Percentiles rank a stretch among this genome's conserved stretches.
These are phyloP conservation scores for Phengaris arion DNA, from an alignment of 2,888 invertebrate species.

Conservation along the genomic window DNA sequence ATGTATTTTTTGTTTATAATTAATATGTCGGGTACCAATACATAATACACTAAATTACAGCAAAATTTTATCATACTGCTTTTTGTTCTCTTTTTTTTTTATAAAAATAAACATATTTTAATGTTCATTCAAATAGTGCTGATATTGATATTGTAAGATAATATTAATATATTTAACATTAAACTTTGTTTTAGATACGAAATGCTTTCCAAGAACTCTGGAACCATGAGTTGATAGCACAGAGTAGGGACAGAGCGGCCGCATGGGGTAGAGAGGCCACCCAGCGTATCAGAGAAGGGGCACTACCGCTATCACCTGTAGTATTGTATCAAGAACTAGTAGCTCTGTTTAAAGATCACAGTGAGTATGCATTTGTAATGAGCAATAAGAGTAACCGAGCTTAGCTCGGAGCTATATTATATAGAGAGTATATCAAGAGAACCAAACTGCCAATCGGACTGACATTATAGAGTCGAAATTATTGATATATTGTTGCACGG, in stretches of 20 bases:
- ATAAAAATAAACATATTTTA: too few species aligned
- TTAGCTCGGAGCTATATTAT: too few species aligned
- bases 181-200: constrained; percentile 47
- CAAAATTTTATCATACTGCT: too few species aligned
- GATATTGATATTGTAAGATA: not conserved
- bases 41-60: too few species aligned
- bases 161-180: not conserved
- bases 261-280: constrained; percentile 61
- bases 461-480: too few species aligned
- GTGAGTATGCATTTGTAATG: constrained; percentile 44
- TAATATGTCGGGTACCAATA: too few species aligned
- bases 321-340: constrained; percentile 64
- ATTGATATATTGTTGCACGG: too few species aligned
- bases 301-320: constrained; percentile 64
- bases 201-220: constrained; percentile 59
- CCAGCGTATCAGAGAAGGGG: constrained; percentile 60
- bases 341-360: constrained; percentile 64
- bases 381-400: too few species aligned
- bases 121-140: too few species aligned
- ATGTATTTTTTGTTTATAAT: not conserved
- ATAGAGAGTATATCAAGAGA: too few species aligned
- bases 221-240: constrained; percentile 66
- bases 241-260: constrained; percentile 55
- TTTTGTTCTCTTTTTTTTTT: too few species aligned
- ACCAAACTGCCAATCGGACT: too few species aligned